Evolutionary conservation across 2,113 vertebrate genomes (phyloP).

Genomic region (Muntiacus muntjak): DNA sequence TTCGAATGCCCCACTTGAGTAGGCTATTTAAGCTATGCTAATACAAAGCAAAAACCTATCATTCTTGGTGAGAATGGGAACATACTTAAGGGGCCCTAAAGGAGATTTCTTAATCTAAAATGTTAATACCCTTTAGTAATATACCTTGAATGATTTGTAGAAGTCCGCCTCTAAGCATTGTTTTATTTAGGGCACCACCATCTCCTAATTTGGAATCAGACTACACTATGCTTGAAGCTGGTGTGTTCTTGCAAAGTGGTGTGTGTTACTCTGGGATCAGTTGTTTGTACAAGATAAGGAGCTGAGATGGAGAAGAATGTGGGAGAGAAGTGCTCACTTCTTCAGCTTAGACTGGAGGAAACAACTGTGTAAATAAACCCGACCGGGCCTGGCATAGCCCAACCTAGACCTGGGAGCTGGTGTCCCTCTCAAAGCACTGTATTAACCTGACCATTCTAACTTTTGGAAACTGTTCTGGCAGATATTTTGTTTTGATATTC

Average conservation of each 20-base stretch:
- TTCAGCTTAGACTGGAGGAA: neutral
- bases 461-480: neutral
- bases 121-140: neutral
- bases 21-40: neutral
- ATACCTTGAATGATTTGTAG: neutral
- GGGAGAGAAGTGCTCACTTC: neutral
- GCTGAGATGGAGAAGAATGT: neutral
- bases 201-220: conserved; percentile 51
- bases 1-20: neutral
- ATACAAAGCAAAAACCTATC: neutral
- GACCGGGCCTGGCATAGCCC: fast-evolving
- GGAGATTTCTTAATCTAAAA: neutral
- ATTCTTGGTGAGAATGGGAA: neutral
- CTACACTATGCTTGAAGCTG: neutral
- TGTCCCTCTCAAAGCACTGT: neutral
- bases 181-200: conserved; percentile 30
- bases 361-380: neutral
- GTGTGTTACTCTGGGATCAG: neutral
- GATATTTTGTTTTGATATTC: neutral
- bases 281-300: conserved; percentile 30
- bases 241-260: conserved; percentile 17
- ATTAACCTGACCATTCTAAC: neutral
- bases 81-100: neutral
- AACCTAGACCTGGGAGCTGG: neutral
- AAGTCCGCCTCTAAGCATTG: neutral